Conservation (phyloP, 2,113 vertebrate species). For the Clinocottus analis region DNA sequence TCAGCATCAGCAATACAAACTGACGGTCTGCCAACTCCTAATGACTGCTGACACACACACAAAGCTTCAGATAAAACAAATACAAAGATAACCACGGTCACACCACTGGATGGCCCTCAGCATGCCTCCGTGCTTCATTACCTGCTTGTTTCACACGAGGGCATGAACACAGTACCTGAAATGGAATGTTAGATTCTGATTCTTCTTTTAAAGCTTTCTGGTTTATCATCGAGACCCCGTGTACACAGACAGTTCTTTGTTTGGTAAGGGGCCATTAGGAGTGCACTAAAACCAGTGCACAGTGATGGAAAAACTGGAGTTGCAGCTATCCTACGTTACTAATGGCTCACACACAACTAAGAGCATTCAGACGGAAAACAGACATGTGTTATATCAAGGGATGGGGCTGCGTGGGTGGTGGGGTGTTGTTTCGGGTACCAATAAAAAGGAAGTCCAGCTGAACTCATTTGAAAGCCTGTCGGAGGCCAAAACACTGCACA, state of each 20-base stretch:
- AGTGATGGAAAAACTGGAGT: neutral
- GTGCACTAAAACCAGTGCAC: neutral
- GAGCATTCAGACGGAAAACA: neutral
- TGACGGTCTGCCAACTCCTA: slow-evolving; percentile 62
- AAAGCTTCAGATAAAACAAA: slow-evolving; percentile 15
- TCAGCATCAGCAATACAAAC: slow-evolving; percentile 66
- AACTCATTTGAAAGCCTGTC: neutral
- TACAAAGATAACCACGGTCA: slow-evolving; percentile 40
- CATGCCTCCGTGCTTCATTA: slow-evolving; percentile 17
- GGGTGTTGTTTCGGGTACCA: neutral
- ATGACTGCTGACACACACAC: slow-evolving; percentile 59
- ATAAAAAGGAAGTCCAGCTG: neutral
- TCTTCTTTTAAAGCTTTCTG: neutral
- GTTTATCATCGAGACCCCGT: neutral
- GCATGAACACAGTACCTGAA: neutral
- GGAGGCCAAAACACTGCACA: neutral
- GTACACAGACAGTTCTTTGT: neutral
- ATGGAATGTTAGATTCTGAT: neutral
- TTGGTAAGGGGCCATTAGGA: neutral
- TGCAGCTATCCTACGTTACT: neutral
- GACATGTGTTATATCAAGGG: neutral
- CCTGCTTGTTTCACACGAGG: slow-evolving; percentile 5
- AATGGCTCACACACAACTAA: neutral
- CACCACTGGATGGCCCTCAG: slow-evolving; percentile 17
- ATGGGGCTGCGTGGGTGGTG: neutral